Conservation (phyloP, 2,113 vertebrate genomes). For the Anguilla rostrata region DNA sequence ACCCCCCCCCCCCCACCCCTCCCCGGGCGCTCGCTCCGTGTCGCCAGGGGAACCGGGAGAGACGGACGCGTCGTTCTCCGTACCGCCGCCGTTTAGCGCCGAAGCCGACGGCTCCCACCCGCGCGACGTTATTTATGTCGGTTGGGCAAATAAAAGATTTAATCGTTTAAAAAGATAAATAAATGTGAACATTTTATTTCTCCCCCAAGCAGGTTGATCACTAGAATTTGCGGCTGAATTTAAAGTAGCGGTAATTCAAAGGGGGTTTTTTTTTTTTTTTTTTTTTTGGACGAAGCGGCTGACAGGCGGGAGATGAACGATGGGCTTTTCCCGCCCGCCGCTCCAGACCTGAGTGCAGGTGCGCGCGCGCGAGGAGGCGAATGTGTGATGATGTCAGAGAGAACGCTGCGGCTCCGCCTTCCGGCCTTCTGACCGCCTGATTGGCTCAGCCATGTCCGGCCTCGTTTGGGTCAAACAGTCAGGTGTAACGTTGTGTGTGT, state of each 20-base stretch:
- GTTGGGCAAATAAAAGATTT: slow-evolving; percentile 16
- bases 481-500: background rate
- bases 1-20: background rate
- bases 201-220: slow-evolving; percentile 5
- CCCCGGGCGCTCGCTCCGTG: background rate
- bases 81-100: background rate
- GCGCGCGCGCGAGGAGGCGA: background rate
- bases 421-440: background rate
- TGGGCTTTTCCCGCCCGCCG: background rate
- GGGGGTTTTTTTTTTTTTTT: background rate
- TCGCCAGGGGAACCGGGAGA: slow-evolving; percentile 1
- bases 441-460: background rate
- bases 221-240: background rate
- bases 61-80: background rate
- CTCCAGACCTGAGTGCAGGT: background rate
- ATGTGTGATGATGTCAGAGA: background rate
- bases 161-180: slow-evolving; percentile 18
- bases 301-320: background rate
- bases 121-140: slow-evolving; percentile 13
- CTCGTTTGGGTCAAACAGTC: background rate
- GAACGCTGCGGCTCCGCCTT: background rate
- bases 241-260: background rate
- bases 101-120: background rate
- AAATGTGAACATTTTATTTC: slow-evolving; percentile 15
- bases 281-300: background rate